These are phyloP conservation scores for Nymphalis io DNA, from an alignment of 1,140 invertebrate species.

Conservation along the genomic window DNA sequence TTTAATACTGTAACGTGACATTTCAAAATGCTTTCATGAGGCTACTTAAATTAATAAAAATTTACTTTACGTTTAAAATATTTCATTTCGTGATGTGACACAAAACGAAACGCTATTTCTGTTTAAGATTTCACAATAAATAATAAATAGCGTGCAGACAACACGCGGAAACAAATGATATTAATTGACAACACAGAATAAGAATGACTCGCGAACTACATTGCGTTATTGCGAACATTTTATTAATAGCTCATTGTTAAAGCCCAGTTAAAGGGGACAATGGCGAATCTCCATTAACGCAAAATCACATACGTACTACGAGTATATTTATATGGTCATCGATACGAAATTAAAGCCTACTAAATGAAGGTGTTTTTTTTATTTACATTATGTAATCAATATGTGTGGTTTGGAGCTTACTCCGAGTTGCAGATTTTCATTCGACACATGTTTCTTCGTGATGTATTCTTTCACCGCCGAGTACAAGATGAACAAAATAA, in stretches of 20 bases:
- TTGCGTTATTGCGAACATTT: slow-evolving; percentile 10
- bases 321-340: slow-evolving; percentile 7
- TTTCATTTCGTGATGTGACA: no score
- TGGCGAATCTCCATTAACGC: background rate
- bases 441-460: no score
- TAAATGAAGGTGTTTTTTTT: background rate
- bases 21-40: no score
- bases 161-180: background rate
- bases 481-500: no score
- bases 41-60: no score
- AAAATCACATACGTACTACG: background rate
- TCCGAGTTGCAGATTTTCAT: no score
- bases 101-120: no score
- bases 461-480: no score
- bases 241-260: slow-evolving; percentile 17
- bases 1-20: no score
- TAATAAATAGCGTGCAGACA: background rate
- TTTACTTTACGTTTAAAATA: no score
- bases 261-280: slow-evolving; percentile 12
- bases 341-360: slow-evolving; percentile 1
- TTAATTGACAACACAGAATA: background rate
- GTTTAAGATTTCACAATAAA: no score
- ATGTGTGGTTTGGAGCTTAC: no score
- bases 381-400: background rate
- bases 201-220: background rate